phyloP scores from a whole-genome alignment of 2,797 vertebrate genomes.

The Gambusia yucatana region DNA sequence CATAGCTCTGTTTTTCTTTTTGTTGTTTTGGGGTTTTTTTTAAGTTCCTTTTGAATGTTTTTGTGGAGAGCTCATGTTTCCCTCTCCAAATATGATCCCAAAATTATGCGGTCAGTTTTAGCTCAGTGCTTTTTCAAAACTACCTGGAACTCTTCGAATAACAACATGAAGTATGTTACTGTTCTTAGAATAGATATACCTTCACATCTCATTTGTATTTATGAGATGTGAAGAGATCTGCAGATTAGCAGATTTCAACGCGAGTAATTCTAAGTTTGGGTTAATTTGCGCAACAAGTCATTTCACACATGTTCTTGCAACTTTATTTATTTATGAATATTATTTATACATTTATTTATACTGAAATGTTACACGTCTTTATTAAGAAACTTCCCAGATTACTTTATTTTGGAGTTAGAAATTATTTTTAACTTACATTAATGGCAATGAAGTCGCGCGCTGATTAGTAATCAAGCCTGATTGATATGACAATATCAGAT shows the following conservation, averaged over 20 bases:
- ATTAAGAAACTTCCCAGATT: neutral
- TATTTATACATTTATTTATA: neutral
- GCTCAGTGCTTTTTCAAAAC: slow-evolving; percentile 31
- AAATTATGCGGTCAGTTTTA: neutral
- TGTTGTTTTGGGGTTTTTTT: neutral
- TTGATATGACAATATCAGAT: neutral
- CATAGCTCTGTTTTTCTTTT: neutral
- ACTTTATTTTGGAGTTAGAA: neutral
- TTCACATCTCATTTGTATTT: no score
- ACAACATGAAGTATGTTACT: slow-evolving; percentile 16
- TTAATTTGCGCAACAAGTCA: neutral
- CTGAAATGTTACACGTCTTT: neutral
- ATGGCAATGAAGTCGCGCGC: neutral
- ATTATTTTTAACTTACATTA: neutral
- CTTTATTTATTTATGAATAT: neutral
- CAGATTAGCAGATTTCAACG: neutral
- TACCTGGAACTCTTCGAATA: neutral
- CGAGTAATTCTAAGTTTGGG: neutral
- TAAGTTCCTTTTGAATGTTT: slow-evolving; percentile 38
- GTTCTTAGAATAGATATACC: no score
- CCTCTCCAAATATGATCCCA: slow-evolving; percentile 23
- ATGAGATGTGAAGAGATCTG: neutral
- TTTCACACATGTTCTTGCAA: neutral
- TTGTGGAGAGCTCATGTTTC: slow-evolving; percentile 14
- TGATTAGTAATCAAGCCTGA: neutral